Conservation (phyloP, 2,113 vertebrate species). For the Chionomys nivalis region DNA sequence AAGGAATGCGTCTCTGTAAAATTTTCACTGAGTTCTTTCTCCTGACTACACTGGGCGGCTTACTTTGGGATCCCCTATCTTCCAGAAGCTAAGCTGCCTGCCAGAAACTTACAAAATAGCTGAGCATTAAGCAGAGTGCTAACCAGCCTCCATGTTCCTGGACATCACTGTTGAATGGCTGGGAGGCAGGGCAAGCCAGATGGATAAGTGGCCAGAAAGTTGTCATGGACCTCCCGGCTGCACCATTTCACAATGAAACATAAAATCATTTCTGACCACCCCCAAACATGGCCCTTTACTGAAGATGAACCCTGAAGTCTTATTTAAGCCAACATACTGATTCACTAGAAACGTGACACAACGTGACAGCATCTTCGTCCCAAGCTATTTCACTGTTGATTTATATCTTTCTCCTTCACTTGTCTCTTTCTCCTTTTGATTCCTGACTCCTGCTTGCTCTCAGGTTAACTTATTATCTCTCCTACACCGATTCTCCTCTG, state of each 20-base stretch:
- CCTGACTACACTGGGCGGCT: background rate
- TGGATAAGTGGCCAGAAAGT: background rate
- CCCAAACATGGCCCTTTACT: background rate
- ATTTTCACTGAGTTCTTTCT: background rate
- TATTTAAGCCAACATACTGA: background rate
- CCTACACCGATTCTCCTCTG: background rate
- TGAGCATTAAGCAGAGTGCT: background rate
- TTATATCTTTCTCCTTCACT: background rate
- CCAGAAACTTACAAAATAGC: background rate
- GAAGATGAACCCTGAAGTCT: background rate
- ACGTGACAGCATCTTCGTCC: rapidly evolving
- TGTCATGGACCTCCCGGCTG: background rate
- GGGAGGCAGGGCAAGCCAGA: background rate
- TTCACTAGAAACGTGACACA: background rate
- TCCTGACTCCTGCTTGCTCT: background rate
- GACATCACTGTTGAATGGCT: background rate
- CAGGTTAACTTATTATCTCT: background rate
- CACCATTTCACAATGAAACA: no score
- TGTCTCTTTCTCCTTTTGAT: background rate
- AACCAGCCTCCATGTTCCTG: background rate
- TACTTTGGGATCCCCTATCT: background rate
- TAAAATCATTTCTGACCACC: background rate
- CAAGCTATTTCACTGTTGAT: background rate
- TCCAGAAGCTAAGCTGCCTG: background rate
- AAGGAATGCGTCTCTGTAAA: background rate